These are phyloP conservation scores for Drosophila austrosaltans DNA, from an alignment of 2,888 invertebrate genomes.

Conservation along the genomic window DNA sequence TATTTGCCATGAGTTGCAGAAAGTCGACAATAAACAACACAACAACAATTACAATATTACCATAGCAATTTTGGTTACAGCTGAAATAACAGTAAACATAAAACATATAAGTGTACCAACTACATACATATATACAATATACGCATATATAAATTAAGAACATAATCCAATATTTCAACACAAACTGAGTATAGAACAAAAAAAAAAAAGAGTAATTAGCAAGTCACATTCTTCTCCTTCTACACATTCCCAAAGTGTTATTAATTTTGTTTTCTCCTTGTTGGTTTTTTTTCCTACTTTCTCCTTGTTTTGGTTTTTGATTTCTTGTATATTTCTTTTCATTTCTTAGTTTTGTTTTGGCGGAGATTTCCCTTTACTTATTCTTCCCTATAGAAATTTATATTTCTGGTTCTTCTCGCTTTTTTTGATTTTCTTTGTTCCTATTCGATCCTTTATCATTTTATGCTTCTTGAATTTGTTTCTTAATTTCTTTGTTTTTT, in stretches of 20 bases:
- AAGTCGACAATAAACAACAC: conserved; percentile 43
- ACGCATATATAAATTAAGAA: background rate
- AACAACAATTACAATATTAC: conserved; percentile 18
- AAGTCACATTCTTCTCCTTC: background rate
- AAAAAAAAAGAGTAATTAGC: background rate
- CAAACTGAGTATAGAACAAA: background rate
- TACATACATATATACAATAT: no score
- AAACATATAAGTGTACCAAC: background rate
- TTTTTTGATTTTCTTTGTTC: background rate
- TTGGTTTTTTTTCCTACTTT: background rate
- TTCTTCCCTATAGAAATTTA: no score
- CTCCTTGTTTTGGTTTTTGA: background rate
- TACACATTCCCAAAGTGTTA: background rate
- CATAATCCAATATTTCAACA: background rate
- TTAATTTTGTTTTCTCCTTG: background rate
- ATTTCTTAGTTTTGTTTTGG: background rate
- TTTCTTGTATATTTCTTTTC: background rate
- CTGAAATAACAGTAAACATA: conserved; percentile 11
- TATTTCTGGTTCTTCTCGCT: background rate
- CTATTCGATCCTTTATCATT: background rate
- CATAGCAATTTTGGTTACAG: conserved; percentile 17
- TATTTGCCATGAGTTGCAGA: conserved; percentile 65
- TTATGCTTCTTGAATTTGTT: background rate
- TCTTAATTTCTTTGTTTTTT: background rate
- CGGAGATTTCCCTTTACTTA: no score